These are phyloP conservation scores for Salvator merianae DNA, from an alignment of 2,113 vertebrate genomes.

Conservation along the genomic window DNA sequence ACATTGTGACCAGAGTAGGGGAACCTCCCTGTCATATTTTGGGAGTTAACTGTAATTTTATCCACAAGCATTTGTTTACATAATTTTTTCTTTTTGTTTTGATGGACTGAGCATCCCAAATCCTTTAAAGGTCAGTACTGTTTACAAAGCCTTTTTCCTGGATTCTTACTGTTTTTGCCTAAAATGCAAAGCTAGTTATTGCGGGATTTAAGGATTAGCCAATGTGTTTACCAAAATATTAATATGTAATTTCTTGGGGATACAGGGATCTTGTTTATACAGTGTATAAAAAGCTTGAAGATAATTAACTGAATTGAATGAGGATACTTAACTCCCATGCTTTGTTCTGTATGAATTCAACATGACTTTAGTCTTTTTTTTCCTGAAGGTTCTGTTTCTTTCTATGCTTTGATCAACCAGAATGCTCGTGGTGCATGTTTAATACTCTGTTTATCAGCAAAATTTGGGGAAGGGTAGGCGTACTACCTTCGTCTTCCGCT, in stretches of 20 bases:
- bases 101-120: background rate
- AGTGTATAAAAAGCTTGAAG: conserved; percentile 68
- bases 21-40: no score
- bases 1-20: no score
- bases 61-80: conserved; percentile 19
- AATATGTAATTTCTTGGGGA: conserved; percentile 68
- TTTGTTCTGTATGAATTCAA: conserved; percentile 53
- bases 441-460: background rate
- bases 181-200: conserved; percentile 42
- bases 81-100: background rate
- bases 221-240: conserved; percentile 63
- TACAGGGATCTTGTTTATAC: conserved; percentile 66
- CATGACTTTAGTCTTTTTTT: conserved; percentile 31
- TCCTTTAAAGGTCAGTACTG: conserved; percentile 46
- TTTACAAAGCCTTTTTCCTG: conserved; percentile 32
- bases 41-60: background rate
- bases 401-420: conserved; percentile 55
- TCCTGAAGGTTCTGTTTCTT: conserved; percentile 34
- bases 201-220: conserved; percentile 64
- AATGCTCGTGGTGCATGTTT: conserved; percentile 37
- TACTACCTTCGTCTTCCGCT: no score
- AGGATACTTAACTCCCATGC: conserved; percentile 60
- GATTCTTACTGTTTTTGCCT: conserved; percentile 33
- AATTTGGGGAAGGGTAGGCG: no score
- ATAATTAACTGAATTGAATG: conserved; percentile 74